phyloP scores from a whole-genome alignment of 2,113 vertebrate genomes.

The Nyctibius bracteatus region DNA sequence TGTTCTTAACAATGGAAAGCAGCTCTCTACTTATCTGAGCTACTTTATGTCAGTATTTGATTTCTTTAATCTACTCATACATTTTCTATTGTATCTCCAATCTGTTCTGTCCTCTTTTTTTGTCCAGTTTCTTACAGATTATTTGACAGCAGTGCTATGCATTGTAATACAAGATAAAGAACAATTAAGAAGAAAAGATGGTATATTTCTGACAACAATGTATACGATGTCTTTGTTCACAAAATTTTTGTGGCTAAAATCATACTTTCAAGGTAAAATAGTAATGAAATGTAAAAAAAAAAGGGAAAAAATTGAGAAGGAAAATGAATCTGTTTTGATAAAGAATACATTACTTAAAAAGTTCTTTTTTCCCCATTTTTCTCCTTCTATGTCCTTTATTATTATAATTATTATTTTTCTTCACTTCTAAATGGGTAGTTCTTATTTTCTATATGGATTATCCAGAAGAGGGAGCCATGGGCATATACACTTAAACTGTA shows the following conservation, averaged over 20 bases:
- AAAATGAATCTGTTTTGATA: background rate
- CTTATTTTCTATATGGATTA: background rate
- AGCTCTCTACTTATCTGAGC: background rate
- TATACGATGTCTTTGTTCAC: background rate
- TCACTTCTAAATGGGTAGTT: background rate
- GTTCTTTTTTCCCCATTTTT: background rate
- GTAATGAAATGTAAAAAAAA: background rate
- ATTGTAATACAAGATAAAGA: background rate
- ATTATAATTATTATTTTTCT: background rate
- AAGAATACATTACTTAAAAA: background rate
- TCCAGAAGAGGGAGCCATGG: constrained; percentile 48
- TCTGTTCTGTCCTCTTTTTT: background rate
- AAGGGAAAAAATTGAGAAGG: background rate
- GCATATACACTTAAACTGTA: background rate
- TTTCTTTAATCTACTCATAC: background rate
- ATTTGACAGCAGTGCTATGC: accelerated
- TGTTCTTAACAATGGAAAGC: background rate
- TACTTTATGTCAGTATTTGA: background rate
- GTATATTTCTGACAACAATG: background rate
- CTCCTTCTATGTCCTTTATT: background rate
- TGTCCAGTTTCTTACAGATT: background rate
- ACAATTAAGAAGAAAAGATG: background rate
- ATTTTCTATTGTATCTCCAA: background rate
- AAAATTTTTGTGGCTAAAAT: background rate
- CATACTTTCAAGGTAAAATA: background rate